phyloP scores from a whole-genome alignment of 2,797 vertebrate species.

The Menidia menidia region DNA sequence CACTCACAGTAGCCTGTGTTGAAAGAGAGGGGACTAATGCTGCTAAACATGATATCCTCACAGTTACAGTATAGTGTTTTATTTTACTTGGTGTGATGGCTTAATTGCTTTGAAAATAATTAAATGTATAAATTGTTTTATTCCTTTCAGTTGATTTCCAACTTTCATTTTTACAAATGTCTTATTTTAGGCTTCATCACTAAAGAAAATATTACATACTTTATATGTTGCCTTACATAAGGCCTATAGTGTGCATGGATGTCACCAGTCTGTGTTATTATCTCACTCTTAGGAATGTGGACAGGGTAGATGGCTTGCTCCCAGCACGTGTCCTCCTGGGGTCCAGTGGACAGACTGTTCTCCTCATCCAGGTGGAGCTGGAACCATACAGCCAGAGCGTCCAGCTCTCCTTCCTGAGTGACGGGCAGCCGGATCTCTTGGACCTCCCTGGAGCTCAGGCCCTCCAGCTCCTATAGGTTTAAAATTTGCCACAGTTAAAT shows the following conservation, averaged over 20 bases:
- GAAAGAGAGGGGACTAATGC: constrained; percentile 1
- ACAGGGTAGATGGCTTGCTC: constrained; percentile 96
- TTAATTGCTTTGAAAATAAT: neutral
- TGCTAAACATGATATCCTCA: neutral
- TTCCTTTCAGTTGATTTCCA: too few species aligned
- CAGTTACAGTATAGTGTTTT: neutral
- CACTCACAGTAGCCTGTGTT: constrained; percentile 15
- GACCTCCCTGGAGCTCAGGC: constrained; percentile 84
- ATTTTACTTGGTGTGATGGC: constrained; percentile 1
- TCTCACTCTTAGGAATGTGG: constrained; percentile 84
- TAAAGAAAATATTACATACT: neutral
- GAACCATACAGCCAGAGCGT: constrained; percentile 96
- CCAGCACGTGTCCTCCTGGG: constrained; percentile 95
- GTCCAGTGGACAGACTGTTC: constrained; percentile 90
- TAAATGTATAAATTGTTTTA: neutral
- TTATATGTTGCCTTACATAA: neutral
- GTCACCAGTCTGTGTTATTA: neutral
- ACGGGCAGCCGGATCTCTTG: constrained; percentile 82
- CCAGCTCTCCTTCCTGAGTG: constrained; percentile 85
- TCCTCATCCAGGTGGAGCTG: constrained; percentile 94
- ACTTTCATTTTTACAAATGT: too few species aligned
- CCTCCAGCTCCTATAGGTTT: constrained; percentile 89
- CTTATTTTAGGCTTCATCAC: neutral
- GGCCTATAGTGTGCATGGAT: neutral
- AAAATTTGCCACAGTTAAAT: neutral